phyloP scores from a whole-genome alignment of 2,888 invertebrate species.

The Papilio protenor region DNA sequence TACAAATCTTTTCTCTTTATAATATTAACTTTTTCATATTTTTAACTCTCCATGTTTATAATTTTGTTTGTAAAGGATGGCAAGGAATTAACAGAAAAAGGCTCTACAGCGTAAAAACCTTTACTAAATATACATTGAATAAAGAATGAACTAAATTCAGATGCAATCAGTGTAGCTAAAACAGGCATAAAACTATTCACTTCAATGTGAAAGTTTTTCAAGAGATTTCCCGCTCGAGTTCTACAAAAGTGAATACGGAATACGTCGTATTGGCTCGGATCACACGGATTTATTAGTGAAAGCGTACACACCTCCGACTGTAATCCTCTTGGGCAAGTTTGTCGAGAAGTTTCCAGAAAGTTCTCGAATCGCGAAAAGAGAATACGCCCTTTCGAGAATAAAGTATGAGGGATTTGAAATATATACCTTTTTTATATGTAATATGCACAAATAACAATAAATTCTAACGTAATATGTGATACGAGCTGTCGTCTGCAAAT shows the following conservation, averaged over 20 bases:
- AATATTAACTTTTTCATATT: too few relatives aligned
- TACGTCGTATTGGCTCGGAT: constrained; percentile 20
- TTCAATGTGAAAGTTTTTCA: not conserved
- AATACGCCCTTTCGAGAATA: constrained; percentile 39
- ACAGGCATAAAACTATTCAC: not conserved
- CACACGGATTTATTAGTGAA: constrained; percentile 43
- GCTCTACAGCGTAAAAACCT: not conserved
- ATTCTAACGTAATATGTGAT: not conserved
- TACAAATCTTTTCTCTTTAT: too few relatives aligned
- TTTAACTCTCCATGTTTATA: too few relatives aligned
- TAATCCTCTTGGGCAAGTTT: constrained; percentile 42
- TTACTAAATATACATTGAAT: not conserved
- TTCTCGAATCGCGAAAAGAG: constrained; percentile 43
- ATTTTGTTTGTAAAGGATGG: too few relatives aligned
- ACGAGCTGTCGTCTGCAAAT: too few relatives aligned
- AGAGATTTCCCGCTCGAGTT: constrained; percentile 9
- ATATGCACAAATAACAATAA: not conserved
- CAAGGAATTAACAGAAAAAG: too few relatives aligned
- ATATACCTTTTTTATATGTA: too few relatives aligned
- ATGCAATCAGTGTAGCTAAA: not conserved
- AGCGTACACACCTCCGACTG: constrained; percentile 36
- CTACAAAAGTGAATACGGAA: constrained; percentile 16
- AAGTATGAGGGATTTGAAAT: not conserved
- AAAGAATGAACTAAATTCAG: not conserved
- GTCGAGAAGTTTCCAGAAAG: constrained; percentile 43